phyloP scores from a whole-genome alignment of 2,113 vertebrate species.

The Manacus vitellinus region DNA sequence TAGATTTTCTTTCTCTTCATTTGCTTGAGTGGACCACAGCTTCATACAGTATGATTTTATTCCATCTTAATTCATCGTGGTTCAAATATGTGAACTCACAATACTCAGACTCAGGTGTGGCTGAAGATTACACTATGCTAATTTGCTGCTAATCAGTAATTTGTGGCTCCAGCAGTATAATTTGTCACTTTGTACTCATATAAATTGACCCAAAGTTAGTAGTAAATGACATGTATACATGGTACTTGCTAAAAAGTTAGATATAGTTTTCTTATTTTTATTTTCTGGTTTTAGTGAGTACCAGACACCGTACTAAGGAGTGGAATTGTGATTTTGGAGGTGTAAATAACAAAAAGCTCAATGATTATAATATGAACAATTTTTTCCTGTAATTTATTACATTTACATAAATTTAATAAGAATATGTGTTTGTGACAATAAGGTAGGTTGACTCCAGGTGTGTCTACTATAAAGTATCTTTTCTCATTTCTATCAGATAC shows the following conservation, averaged over 20 bases:
- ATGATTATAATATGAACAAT: neutral
- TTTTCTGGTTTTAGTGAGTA: neutral
- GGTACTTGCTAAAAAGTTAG: neutral
- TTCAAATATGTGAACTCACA: neutral
- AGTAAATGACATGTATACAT: accelerated
- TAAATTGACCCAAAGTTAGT: neutral
- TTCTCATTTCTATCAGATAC: neutral
- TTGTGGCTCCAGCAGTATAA: neutral
- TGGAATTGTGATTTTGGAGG: neutral
- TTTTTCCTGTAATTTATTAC: neutral
- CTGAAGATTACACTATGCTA: neutral
- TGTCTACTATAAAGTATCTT: neutral
- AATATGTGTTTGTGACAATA: neutral
- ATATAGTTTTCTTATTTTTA: neutral
- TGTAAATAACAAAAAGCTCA: neutral
- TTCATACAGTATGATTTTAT: neutral
- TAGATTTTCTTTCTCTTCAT: neutral
- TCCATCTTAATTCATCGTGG: neutral
- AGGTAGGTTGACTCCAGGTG: neutral
- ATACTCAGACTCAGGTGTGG: neutral
- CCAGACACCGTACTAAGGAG: neutral
- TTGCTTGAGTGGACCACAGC: neutral
- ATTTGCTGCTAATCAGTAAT: neutral
- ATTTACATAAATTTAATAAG: neutral
- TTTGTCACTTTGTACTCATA: neutral